Conservation (phyloP, 2,797 vertebrate species). For the Rhinoraja longicauda region DNA sequence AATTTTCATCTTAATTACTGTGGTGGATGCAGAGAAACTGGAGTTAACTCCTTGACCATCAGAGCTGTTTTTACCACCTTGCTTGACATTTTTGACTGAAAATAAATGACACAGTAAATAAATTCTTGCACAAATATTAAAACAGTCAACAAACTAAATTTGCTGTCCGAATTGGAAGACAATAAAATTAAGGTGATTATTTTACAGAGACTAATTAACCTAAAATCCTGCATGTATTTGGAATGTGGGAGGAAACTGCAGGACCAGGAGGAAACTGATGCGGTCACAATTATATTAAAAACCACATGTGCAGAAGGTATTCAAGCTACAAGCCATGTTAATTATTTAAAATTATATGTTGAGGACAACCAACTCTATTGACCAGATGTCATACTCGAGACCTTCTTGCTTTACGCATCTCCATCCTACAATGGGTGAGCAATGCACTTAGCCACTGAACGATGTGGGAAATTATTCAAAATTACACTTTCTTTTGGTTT, state of each 20-base stretch:
- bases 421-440: background rate
- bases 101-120: background rate
- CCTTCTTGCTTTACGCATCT: background rate
- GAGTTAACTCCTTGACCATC: background rate
- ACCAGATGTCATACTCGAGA: background rate
- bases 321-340: background rate
- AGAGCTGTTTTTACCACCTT: background rate
- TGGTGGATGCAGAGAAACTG: background rate
- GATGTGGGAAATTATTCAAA: background rate
- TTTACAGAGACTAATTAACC: background rate
- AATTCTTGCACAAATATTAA: background rate
- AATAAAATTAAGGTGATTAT: background rate
- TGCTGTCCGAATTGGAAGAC: background rate
- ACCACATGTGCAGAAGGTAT: background rate
- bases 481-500: background rate
- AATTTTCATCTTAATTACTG: background rate
- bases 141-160: background rate
- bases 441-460: background rate
- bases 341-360: background rate
- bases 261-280: too few species aligned
- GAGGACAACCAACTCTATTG: background rate
- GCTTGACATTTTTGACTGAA: too few species aligned
- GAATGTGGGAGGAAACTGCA: too few species aligned
- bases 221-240: too few species aligned
- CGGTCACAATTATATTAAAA: background rate